Evolutionary conservation across 2,888 invertebrate genomes (phyloP).

Genomic region (Acholoe squamosa): DNA sequence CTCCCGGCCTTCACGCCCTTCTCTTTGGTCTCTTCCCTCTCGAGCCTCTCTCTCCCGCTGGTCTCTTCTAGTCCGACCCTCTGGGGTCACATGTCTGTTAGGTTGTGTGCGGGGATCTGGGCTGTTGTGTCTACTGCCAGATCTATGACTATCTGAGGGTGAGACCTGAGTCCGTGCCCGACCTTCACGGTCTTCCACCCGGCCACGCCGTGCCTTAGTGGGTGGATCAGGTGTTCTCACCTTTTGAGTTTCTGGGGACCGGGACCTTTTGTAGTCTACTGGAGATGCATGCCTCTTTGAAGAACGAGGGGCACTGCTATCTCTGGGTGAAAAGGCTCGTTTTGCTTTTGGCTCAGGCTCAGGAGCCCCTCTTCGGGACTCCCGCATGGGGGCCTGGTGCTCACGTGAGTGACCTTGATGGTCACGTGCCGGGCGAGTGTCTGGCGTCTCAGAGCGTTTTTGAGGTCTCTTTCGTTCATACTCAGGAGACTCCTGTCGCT

Average conservation of each 20-base stretch:
- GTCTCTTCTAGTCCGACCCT: slow-evolving; percentile 37
- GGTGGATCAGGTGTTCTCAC: background rate
- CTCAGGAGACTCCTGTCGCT: slow-evolving; percentile 46
- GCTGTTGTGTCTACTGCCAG: slow-evolving; percentile 37
- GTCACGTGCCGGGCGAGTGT: background rate
- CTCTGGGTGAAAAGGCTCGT: slow-evolving; percentile 21
- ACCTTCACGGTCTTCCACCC: slow-evolving; percentile 11
- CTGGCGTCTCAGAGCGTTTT: slow-evolving; percentile 32
- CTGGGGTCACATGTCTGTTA: slow-evolving; percentile 46
- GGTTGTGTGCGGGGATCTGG: slow-evolving; percentile 22
- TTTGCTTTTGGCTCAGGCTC: slow-evolving; percentile 30
- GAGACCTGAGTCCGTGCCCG: slow-evolving; percentile 14
- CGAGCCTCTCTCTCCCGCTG: background rate
- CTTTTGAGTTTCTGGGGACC: background rate
- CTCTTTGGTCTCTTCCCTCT: slow-evolving; percentile 1
- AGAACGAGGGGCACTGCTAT: background rate
- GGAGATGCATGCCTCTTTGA: slow-evolving; percentile 35
- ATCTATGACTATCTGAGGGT: slow-evolving; percentile 42
- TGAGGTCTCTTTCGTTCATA: slow-evolving; percentile 50
- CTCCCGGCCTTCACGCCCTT: slow-evolving; percentile 14
- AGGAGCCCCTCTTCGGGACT: background rate
- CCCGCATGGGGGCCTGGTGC: background rate
- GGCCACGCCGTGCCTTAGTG: background rate
- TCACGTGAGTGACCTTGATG: background rate
- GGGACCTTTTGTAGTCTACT: slow-evolving; percentile 32